Conservation (phyloP, 1,140 invertebrate genomes). For the Halyomorpha halys region DNA sequence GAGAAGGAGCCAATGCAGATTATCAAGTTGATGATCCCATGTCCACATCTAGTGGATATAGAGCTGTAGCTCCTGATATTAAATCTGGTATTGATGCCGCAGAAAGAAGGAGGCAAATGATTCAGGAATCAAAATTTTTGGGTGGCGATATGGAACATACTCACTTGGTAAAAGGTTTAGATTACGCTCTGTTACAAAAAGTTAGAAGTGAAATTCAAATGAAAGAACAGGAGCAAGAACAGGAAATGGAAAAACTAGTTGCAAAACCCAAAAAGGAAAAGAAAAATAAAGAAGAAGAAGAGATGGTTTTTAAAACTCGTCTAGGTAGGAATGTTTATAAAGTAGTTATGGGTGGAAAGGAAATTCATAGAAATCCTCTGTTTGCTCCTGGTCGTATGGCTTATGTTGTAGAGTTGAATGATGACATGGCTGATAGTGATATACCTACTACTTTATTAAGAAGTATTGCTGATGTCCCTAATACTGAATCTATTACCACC, state of each 20-base stretch:
- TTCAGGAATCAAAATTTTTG: slow-evolving; percentile 98
- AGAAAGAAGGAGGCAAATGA: slow-evolving; percentile 88
- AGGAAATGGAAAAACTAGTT: slow-evolving; percentile 65
- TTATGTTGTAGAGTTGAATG: slow-evolving; percentile 90
- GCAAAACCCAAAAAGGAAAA: slow-evolving; percentile 44
- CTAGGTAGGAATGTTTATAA: slow-evolving; percentile 66
- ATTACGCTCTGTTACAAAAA: slow-evolving; percentile 98
- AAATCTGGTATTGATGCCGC: slow-evolving; percentile 90
- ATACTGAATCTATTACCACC: slow-evolving; percentile 62
- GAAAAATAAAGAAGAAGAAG: slow-evolving; percentile 50
- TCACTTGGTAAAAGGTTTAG: slow-evolving; percentile 98
- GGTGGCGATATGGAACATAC: slow-evolving; percentile 99
- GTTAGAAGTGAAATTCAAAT: slow-evolving; percentile 72
- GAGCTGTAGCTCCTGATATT: slow-evolving; percentile 88
- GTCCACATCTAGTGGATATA: slow-evolving; percentile 79
- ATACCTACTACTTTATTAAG: slow-evolving; percentile 92
- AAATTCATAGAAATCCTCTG: slow-evolving; percentile 79
- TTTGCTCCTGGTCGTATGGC: slow-evolving; percentile 95
- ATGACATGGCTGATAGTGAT: slow-evolving; percentile 80
- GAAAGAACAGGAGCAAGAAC: slow-evolving; percentile 73
- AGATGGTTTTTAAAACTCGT: slow-evolving; percentile 68
- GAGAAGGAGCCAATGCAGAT: slow-evolving; percentile 77
- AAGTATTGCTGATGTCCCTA: slow-evolving; percentile 88
- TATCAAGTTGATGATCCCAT: slow-evolving; percentile 73
- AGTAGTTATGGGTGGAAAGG: slow-evolving; percentile 45